Evolutionary conservation across 1,140 invertebrate genomes (phyloP).

Genomic region (Scylla paramamosain): DNA sequence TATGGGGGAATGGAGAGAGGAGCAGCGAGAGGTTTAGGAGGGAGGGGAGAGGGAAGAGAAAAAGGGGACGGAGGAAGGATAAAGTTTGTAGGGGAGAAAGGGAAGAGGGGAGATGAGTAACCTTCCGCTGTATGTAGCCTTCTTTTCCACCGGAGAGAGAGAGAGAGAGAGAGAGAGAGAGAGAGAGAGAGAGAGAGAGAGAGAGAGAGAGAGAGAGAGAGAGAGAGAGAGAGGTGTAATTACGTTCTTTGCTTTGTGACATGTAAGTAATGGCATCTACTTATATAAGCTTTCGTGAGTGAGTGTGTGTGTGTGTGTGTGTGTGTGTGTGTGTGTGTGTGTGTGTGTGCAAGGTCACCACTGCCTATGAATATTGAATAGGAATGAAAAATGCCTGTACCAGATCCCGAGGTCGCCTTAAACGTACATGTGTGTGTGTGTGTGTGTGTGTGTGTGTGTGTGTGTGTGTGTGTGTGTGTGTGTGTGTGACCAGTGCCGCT

Average conservation of each 20-base stretch:
- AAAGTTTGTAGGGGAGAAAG: not conserved
- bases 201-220: too few species aligned
- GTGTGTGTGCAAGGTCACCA: not conserved
- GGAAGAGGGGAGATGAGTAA: too few species aligned
- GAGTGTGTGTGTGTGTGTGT: conserved; percentile 2
- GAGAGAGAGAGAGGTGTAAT: not conserved
- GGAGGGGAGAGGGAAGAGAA: not conserved
- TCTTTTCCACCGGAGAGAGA: too few species aligned
- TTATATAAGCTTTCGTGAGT: not conserved
- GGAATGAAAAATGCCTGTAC: not conserved
- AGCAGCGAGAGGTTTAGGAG: not conserved
- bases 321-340: conserved; percentile 20
- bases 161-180: too few species aligned
- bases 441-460: conserved; percentile 20
- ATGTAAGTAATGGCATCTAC: not conserved
- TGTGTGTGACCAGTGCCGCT: too few species aligned
- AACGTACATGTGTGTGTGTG: conserved; percentile 10
- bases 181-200: too few species aligned
- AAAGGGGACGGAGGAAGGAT: not conserved
- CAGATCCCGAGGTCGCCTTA: not conserved
- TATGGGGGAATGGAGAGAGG: not conserved
- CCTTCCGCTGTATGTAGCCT: too few species aligned
- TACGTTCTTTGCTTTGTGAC: not conserved
- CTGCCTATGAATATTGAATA: not conserved
- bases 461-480: conserved; percentile 17